Percentiles rank a stretch among this genome's conserved stretches.
phyloP scores from a whole-genome alignment of 2,888 invertebrate genomes.

The Drosophila atripex region DNA sequence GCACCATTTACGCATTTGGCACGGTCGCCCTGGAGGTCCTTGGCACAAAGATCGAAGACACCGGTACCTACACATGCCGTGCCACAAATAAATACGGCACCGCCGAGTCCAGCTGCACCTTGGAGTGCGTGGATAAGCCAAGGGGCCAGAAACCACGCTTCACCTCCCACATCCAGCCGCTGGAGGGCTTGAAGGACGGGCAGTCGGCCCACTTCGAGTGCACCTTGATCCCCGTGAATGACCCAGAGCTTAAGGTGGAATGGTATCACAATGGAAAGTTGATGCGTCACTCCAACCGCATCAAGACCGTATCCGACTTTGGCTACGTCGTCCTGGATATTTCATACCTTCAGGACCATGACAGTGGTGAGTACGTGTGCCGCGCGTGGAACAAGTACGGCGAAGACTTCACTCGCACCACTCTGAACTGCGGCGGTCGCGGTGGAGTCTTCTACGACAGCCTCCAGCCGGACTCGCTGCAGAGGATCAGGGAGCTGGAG shows the following conservation, averaged over 20 bases:
- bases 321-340: constrained; percentile 97
- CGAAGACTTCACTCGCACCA: constrained; percentile 94
- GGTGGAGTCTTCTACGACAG: constrained; percentile 95
- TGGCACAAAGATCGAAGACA: constrained; percentile 96
- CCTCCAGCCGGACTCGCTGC: constrained; percentile 95
- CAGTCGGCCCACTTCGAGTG: constrained; percentile 98
- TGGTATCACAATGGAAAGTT: constrained; percentile 98
- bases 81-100: constrained; percentile 95
- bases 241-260: constrained; percentile 96
- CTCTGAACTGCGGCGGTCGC: constrained; percentile 91
- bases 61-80: constrained; percentile 93
- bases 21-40: constrained; percentile 98
- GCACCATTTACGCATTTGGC: constrained; percentile 98
- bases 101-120: constrained; percentile 92
- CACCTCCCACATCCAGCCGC: constrained; percentile 93
- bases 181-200: constrained; percentile 94
- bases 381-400: constrained; percentile 96
- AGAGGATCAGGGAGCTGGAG: constrained; percentile 94
- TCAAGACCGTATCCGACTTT: constrained; percentile 97
- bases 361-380: constrained; percentile 96
- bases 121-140: constrained; percentile 93
- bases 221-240: constrained; percentile 95
- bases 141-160: constrained; percentile 95
- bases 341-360: constrained; percentile 96
- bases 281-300: constrained; percentile 93